Evolutionary conservation across 1,140 invertebrate genomes (phyloP).

Genomic region (Drosophila ficusphila): DNA sequence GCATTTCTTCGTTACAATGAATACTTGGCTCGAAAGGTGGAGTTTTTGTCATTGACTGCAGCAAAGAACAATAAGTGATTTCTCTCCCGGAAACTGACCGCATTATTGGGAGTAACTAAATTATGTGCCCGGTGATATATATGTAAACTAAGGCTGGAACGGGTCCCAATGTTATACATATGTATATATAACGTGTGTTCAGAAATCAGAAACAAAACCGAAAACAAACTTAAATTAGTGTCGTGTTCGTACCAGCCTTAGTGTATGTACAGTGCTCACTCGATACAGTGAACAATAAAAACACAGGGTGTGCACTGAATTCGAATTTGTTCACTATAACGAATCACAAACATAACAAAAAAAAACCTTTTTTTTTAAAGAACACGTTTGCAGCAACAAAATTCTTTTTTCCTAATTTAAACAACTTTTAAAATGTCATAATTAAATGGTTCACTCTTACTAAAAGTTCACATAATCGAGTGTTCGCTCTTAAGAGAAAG

Average conservation of each 20-base stretch:
- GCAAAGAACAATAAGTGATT: slow-evolving; percentile 73
- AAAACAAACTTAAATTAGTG: slow-evolving; percentile 50
- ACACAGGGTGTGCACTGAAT: slow-evolving; percentile 3
- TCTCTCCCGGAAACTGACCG: not conserved
- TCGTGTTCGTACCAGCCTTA: slow-evolving; percentile 59
- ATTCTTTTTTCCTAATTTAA: not conserved
- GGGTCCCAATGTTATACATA: slow-evolving; percentile 52
- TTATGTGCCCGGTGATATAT: slow-evolving; percentile 53
- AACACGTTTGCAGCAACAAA: slow-evolving; percentile 1
- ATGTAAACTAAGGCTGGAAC: slow-evolving; percentile 64
- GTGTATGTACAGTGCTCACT: slow-evolving; percentile 48
- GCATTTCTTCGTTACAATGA: slow-evolving; percentile 88
- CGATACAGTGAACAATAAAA: slow-evolving; percentile 1
- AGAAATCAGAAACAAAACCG: slow-evolving; percentile 36
- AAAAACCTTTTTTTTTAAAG: not conserved
- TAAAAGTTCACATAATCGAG: slow-evolving; percentile 5
- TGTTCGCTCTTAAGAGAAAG: slow-evolving; percentile 8
- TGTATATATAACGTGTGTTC: slow-evolving; percentile 65
- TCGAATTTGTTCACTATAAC: slow-evolving; percentile 11
- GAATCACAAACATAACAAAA: not conserved
- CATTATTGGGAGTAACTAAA: slow-evolving; percentile 18
- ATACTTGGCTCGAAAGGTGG: slow-evolving; percentile 86
- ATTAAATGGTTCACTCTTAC: slow-evolving; percentile 1
- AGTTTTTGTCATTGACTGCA: slow-evolving; percentile 73
- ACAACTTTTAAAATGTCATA: not conserved